phyloP scores from a whole-genome alignment of 2,888 invertebrate genomes.

The Ochlodes sylvanus region DNA sequence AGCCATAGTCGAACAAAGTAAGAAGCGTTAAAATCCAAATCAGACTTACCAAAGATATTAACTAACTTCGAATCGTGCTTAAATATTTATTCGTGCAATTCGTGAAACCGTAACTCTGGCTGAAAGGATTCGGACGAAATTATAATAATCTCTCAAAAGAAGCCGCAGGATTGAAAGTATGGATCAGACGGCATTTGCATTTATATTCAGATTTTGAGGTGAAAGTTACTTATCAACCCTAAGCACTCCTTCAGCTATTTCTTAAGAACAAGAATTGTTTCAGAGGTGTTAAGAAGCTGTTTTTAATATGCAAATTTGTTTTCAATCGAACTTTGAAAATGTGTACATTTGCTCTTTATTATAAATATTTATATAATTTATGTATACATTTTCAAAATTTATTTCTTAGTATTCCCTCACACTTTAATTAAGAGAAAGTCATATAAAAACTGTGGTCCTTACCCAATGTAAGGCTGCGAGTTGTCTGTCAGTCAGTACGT shows the following conservation, averaged over 20 bases:
- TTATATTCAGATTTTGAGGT: constrained; percentile 77
- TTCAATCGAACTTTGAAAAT: constrained; percentile 1
- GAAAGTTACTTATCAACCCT: constrained; percentile 75
- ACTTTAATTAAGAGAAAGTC: no score
- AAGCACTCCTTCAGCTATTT: constrained; percentile 44
- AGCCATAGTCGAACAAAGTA: constrained; percentile 22
- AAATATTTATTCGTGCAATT: constrained; percentile 69
- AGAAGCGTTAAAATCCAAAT: constrained; percentile 37
- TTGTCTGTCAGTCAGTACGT: no score
- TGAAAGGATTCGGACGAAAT: constrained; percentile 75
- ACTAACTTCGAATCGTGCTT: constrained; percentile 49
- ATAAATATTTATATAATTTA: constrained; percentile 1
- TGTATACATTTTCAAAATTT: no score
- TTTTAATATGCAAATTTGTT: constrained; percentile 16
- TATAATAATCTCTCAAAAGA: constrained; percentile 80
- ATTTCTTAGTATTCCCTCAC: no score
- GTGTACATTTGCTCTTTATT: background rate
- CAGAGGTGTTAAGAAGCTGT: constrained; percentile 8
- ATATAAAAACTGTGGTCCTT: no score
- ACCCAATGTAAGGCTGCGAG: no score
- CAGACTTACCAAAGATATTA: constrained; percentile 38
- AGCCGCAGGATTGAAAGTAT: constrained; percentile 73
- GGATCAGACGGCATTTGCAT: constrained; percentile 78
- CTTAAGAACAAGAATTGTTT: constrained; percentile 19
- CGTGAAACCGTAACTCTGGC: constrained; percentile 62